Conservation (phyloP, 2,113 vertebrate species). For the Hydrochoerus hydrochaeris region DNA sequence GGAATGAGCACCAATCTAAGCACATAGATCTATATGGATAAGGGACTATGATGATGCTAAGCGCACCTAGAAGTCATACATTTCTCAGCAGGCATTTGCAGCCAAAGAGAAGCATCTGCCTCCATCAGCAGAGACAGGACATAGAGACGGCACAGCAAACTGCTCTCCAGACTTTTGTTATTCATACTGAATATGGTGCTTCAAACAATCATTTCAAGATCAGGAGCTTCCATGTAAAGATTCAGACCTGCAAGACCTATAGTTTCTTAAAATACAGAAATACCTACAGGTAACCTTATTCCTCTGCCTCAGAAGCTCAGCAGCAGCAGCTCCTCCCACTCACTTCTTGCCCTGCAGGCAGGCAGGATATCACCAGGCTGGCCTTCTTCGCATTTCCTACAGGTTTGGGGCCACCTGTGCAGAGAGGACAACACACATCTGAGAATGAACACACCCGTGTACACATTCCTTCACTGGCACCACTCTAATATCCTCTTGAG, state of each 20-base stretch:
- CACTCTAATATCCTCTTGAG: background rate
- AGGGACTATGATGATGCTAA: background rate
- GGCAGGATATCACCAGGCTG: background rate
- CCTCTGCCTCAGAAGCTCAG: background rate
- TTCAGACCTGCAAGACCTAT: background rate
- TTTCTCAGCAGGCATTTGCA: slow-evolving; percentile 20
- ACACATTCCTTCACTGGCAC: background rate
- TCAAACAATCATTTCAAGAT: background rate
- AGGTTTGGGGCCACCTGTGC: background rate
- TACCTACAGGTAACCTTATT: background rate
- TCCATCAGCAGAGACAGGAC: background rate
- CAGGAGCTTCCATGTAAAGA: background rate
- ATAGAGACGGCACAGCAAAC: background rate
- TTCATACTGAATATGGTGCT: background rate
- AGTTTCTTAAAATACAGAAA: background rate
- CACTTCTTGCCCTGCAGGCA: rapidly evolving
- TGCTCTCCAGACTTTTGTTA: background rate
- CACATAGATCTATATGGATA: background rate
- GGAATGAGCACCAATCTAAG: background rate
- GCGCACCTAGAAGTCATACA: background rate
- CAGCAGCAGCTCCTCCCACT: background rate
- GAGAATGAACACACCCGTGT: background rate
- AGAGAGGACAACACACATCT: background rate
- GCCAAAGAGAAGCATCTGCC: background rate
- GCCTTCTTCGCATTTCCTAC: background rate